These are phyloP conservation scores for Rhabdophis nuchalis DNA, from an alignment of 2,797 vertebrate genomes.

Conservation along the genomic window DNA sequence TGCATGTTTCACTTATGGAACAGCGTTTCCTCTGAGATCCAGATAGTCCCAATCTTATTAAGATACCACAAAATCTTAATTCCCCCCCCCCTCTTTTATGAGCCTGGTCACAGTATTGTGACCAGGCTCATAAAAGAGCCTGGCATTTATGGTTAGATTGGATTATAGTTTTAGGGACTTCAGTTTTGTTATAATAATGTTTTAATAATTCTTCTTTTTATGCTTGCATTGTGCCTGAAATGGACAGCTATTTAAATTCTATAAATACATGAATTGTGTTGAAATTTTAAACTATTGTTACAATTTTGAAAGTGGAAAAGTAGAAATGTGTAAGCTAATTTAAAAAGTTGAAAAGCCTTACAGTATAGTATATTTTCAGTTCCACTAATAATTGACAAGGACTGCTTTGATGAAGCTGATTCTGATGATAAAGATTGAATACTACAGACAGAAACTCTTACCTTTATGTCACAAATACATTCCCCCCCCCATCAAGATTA, in stretches of 20 bases:
- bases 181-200: background rate
- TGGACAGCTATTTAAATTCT: background rate
- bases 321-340: slow-evolving; percentile 61
- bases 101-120: too few relatives aligned
- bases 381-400: slow-evolving; percentile 68
- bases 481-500: slow-evolving; percentile 58
- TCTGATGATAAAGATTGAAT: slow-evolving; percentile 66
- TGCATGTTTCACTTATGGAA: background rate
- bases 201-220: background rate
- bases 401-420: slow-evolving; percentile 71
- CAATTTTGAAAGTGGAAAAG: slow-evolving; percentile 67
- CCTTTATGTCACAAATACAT: slow-evolving; percentile 67
- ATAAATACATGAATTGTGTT: slow-evolving; percentile 2
- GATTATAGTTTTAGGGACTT: background rate
- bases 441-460: slow-evolving; percentile 67
- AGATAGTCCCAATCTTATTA: background rate
- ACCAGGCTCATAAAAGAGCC: background rate
- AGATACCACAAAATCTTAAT: background rate
- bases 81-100: background rate
- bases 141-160: background rate
- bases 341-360: slow-evolving; percentile 61
- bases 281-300: slow-evolving; percentile 64
- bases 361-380: slow-evolving; percentile 64
- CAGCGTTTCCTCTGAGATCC: background rate
- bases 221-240: background rate